Evolutionary conservation across 1,140 invertebrate species (phyloP), one percentile per base, ranked within the genome.

Genomic region (Drosophila santomea): DNA sequence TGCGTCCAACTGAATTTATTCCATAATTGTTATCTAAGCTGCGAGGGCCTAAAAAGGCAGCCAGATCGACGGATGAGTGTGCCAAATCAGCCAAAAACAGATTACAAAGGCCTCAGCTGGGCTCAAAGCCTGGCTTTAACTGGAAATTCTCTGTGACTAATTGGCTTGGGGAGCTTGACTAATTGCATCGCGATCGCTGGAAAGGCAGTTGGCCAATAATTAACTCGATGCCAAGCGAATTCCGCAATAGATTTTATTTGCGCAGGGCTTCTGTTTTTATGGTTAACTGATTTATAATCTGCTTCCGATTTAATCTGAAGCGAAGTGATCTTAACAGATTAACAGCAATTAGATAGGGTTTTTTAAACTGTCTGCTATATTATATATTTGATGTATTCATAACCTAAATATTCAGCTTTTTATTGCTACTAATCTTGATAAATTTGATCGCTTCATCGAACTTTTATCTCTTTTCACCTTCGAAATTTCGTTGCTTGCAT

Each of bases 21-120:
- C 62, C 68, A 66, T 74, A 90, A 90, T 84, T 89, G 77, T 88
- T 89, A 81, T 85, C 81, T 77, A 74, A 80, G 67, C 64, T 38
- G 8, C 7, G 10, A 39, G 11, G 7, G 25, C 67, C 67, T 43
- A 48, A 71, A 28, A 71, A 48, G 67, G 67, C 64, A 68, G 17
- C 35, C 66, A 57, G 69, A 52, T 73, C 47, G 14, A 20, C 28
- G 45, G 69, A 52, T 59, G 68, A 72, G 54, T 69, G 66, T 56
- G 39, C 60, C 39, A 23, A 14, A 23, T 61, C 25, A 43, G 25
- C 64, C 61, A 20, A 28, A 39, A 39, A 35, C 38, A 45, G 47
- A 36, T 44, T 38, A 14, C 15, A 66, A 66, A 67, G 45, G 66
- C 20, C 64, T 67, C 8, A 35, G 45, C 15, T 44, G 41, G 43